A percentile compares a stretch with the other conserved stretches of the same genome.
phyloP scores from a whole-genome alignment of 2,888 invertebrate genomes.

The Galeopsomyia nigrocyanea region DNA sequence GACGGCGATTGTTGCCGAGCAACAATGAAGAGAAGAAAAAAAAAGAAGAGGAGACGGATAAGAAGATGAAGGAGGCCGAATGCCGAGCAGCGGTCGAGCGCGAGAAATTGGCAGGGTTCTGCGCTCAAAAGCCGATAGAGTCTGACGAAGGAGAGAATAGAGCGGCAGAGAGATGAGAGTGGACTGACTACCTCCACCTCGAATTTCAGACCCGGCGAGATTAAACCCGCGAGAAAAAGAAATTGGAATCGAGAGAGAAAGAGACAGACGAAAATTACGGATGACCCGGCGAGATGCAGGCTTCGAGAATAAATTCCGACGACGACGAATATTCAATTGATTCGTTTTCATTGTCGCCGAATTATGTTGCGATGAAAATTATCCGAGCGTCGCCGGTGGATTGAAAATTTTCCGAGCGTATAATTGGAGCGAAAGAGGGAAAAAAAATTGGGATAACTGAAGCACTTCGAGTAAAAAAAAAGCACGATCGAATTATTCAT shows the following conservation, averaged over 20 bases:
- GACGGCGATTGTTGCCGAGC: conserved; percentile 56
- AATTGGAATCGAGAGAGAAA: conserved; percentile 58
- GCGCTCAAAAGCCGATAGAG: conserved; percentile 3
- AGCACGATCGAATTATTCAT: conserved; percentile 7
- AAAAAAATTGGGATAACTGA: conserved; percentile 3
- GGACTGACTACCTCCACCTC: conserved; percentile 48
- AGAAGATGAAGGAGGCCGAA: conserved; percentile 29
- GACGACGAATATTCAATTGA: conserved; percentile 13
- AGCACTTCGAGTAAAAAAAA: not conserved
- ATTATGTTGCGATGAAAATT: no score
- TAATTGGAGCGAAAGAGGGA: conserved; percentile 32
- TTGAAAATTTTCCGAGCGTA: conserved; percentile 8
- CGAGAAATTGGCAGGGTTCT: conserved; percentile 10
- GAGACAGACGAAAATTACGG: conserved; percentile 56
- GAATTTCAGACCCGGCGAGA: conserved; percentile 56
- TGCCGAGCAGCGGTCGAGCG: conserved; percentile 43
- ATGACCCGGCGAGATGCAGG: conserved; percentile 49
- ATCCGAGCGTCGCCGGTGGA: no score
- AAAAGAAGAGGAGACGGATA: conserved; percentile 34
- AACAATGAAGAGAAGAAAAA: conserved; percentile 25
- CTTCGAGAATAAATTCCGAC: conserved; percentile 31
- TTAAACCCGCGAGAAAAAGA: conserved; percentile 59
- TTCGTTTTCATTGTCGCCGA: no score
- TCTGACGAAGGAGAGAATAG: conserved; percentile 27
- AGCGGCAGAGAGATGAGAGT: conserved; percentile 34